A percentile compares a stretch with the other conserved stretches of the same genome.
Conservation (phyloP, 2,888 invertebrate species). For the Yponomeuta cagnagella region DNA sequence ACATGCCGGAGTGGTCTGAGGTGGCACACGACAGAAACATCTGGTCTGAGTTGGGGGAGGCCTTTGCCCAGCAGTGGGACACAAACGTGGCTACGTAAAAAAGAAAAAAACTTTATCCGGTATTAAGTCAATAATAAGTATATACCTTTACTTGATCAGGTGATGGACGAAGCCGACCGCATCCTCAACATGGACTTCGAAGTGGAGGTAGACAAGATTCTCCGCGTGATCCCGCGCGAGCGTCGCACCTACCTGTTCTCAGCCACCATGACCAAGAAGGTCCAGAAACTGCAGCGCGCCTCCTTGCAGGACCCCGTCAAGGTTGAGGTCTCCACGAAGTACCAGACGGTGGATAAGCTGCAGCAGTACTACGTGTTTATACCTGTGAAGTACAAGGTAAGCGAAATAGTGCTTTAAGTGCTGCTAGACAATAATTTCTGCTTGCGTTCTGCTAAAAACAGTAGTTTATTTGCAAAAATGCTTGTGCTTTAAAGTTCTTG, state of each 20-base stretch:
- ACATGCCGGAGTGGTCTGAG: too few relatives aligned
- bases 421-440: too few relatives aligned
- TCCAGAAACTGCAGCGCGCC: constrained; percentile 96
- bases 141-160: constrained; percentile 54
- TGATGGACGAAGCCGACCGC: constrained; percentile 99
- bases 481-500: too few relatives aligned
- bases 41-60: too few relatives aligned
- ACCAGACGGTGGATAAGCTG: constrained; percentile 97
- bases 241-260: constrained; percentile 96
- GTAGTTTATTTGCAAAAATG: too few relatives aligned
- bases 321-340: constrained; percentile 97
- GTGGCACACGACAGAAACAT: too few relatives aligned
- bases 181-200: constrained; percentile 99
- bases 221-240: constrained; percentile 92
- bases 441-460: too few relatives aligned
- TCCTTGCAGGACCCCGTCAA: constrained; percentile 95
- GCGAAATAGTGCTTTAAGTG: constrained; percentile 9
- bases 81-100: too few relatives aligned
- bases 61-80: too few relatives aligned
- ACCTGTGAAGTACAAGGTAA: constrained; percentile 95
- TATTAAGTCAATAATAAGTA: neutral
- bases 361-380: constrained; percentile 96
- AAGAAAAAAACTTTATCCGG: too few relatives aligned
- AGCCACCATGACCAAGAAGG: constrained; percentile 99
- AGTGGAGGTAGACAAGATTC: constrained; percentile 96